Evolutionary conservation across 2,888 invertebrate species (phyloP), one percentile per base, ranked within the genome.

Genomic region (Epinotia brunnichana): DNA sequence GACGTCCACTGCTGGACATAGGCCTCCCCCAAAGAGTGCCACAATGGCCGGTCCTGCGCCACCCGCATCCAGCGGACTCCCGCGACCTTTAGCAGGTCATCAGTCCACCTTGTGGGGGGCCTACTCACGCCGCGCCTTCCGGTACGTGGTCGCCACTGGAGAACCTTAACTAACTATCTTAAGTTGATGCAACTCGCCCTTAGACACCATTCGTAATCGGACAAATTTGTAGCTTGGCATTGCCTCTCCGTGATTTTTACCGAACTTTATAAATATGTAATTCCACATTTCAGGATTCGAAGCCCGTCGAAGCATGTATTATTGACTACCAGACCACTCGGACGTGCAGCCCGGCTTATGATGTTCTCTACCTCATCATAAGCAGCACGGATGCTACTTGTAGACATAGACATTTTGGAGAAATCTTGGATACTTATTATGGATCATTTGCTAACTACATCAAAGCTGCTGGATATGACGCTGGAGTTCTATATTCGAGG

Each of bases 271-370:
- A 44, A 15, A 19, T 29, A 51, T 7, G 11, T 41, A 60, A 11
- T 59, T 51, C 64, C n/a, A 54, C 77, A 54, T 89, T 88, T 15
- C 80, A 92, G 92, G 77, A 81, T 53, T 75, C 77, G 1, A 78
- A 79, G 62, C 90, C 91, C 4, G 67, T 79, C 10, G 82, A 85
- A 15, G 89, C 89, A 1, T 92, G 93, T 75, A 70, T 92, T 11
- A 90, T 93, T 78, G 93, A 93, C 77, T 92, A 88, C 73, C 93
- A 93, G 82, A 87, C 90, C 41, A 79, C 85, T 11, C 82, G 91
- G 53, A 78, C 87, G 44, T 83, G 85, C 21, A 89, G 88, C 74
- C 88, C 91, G 17, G 91, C 91, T 5, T 91, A 82, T 77, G 93
- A 93, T 74, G 76, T 84, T 0, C 73, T 92, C 21, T 92, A 87